Percentiles rank a stretch among this genome's conserved stretches.
These are phyloP conservation scores for Melanitta fusca DNA, from an alignment of 2,797 vertebrate species.

Conservation along the genomic window DNA sequence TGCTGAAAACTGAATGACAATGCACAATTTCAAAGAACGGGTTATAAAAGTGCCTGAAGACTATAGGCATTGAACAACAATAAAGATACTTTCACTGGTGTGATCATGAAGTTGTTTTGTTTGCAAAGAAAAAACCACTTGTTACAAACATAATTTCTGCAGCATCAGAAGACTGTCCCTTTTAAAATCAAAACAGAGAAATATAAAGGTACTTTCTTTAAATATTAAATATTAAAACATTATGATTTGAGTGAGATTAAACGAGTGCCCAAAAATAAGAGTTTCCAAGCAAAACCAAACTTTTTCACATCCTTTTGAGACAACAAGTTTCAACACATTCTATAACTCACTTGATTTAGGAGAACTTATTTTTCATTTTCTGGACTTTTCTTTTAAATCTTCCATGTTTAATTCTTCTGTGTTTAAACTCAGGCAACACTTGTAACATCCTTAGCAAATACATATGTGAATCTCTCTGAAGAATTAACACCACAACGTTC, in stretches of 20 bases:
- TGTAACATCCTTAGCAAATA: background rate
- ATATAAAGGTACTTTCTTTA: background rate
- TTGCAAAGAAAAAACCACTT: background rate
- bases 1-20: background rate
- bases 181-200: background rate
- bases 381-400: background rate
- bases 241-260: background rate
- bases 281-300: accelerated
- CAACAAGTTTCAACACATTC: background rate
- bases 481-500: background rate
- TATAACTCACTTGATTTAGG: background rate
- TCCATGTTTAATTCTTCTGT: background rate
- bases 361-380: background rate
- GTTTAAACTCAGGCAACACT: background rate
- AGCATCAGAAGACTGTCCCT: background rate
- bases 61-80: background rate
- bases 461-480: background rate
- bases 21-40: background rate
- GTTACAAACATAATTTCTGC: background rate
- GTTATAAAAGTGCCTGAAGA: background rate
- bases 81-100: background rate
- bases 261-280: background rate
- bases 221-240: background rate
- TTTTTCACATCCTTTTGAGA: background rate
- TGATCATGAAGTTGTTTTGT: background rate